Base-by-base conservation (phyloP, 2,888 invertebrate species). In the Bhutanitis thaidina region DNA sequence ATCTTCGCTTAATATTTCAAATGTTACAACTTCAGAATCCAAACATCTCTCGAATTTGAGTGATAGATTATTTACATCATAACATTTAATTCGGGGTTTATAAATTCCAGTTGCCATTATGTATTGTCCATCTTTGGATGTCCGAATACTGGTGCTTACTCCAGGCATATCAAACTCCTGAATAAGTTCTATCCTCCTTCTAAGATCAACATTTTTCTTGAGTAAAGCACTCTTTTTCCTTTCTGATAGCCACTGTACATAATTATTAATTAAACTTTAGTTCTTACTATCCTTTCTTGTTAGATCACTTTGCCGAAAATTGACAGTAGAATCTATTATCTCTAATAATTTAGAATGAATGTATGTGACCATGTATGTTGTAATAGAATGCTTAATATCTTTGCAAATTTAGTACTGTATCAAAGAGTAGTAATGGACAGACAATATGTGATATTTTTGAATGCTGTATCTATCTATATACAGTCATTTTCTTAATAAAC, bases 121-220 rank as follows among this genome's bases (percentile, higher is more conserved):
- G 72, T 96, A 98, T 59, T 98, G 95, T 13, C 96, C 96, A 90
- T 99, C 98, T 62, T 92, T 94, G 7, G 98, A 96, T 57, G 97
- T 92, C 67, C 93, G 91, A 16, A 99, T 91, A 45, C 93, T 93
- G 13, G 94, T 95, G 71, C 98, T 97, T 0, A 99, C 92, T 43
- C 94, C 97, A 20, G 99, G 99, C 99, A 99, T 99, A 64, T 98
- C 97, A 91, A 99, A 99, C 74, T 99, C 99, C 85, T 99, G 99
- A 60, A 99, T 96, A 36, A 99, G 92, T 82, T 99, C 97, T 64
- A 99, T 97, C 70, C 98, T 91, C 62, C 95, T 92, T 61, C 97
- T 91, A 41, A 98, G 91, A 74, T 98, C 98, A 34, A 95, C 93
- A 93, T 97, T 95, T 80, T 96, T 96, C 77, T 96, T 96, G 45